phyloP scores from a whole-genome alignment of 2,797 vertebrate genomes.

The Sciaenops ocellatus region DNA sequence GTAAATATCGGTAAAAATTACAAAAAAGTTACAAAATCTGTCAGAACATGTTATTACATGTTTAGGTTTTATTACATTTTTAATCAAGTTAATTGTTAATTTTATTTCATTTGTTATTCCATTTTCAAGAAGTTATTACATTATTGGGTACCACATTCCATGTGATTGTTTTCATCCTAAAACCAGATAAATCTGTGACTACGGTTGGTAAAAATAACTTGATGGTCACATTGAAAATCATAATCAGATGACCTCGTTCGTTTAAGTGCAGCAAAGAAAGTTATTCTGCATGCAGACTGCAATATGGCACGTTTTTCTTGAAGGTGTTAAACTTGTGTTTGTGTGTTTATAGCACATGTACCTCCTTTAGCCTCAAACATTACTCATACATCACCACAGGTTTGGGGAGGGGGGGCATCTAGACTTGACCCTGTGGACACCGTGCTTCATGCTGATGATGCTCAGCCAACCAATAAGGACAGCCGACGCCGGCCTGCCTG shows the following conservation, averaged over 20 bases:
- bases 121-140: too few species aligned
- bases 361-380: constrained; percentile 26
- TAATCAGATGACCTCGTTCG: too few species aligned
- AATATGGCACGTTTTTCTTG: too few species aligned
- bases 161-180: neutral
- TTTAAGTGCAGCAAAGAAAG: neutral
- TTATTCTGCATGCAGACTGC: neutral
- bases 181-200: neutral
- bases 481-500: constrained; percentile 37
- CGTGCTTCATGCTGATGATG: constrained; percentile 54
- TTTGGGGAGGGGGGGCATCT: neutral
- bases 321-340: neutral
- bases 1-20: too few species aligned
- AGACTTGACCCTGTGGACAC: constrained; percentile 47
- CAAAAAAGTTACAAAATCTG: too few species aligned
- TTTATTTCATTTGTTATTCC: too few species aligned
- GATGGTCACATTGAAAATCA: too few species aligned
- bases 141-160: too few species aligned
- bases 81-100: too few species aligned
- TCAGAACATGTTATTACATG: too few species aligned
- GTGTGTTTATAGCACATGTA: constrained; percentile 9
- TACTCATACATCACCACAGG: constrained; percentile 55
- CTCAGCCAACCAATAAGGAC: constrained; percentile 59
- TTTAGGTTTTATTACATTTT: too few species aligned
- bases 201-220: neutral